Conservation (phyloP, 1,140 invertebrate genomes). For the Neoseiulus cucumeris region DNA sequence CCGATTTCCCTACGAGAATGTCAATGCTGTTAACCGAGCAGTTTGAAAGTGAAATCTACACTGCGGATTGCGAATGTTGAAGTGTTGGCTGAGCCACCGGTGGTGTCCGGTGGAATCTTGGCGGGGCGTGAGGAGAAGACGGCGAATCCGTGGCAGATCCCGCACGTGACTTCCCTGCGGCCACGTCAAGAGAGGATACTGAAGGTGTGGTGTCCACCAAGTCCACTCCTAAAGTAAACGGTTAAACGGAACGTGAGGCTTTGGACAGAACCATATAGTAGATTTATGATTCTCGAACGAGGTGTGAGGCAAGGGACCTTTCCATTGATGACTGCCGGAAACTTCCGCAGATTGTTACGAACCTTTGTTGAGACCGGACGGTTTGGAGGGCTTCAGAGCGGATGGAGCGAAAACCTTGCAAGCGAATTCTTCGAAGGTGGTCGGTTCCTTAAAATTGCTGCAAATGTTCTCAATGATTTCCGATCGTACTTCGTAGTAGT, state of each 20-base stretch:
- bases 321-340: too few species aligned
- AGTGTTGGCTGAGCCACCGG: slow-evolving; percentile 16
- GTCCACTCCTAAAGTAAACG: too few species aligned
- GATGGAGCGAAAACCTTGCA: slow-evolving; percentile 61
- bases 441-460: slow-evolving; percentile 60
- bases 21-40: too few species aligned
- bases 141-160: slow-evolving; percentile 11
- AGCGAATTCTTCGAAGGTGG: slow-evolving; percentile 79
- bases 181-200: slow-evolving; percentile 11
- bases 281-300: too few species aligned
- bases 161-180: neutral
- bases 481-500: slow-evolving; percentile 59
- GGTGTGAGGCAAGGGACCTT: too few species aligned
- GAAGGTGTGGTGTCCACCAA: neutral
- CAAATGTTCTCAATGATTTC: slow-evolving; percentile 69
- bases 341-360: too few species aligned
- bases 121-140: slow-evolving; percentile 23
- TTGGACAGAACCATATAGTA: too few species aligned
- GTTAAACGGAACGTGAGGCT: too few species aligned
- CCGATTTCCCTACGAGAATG: too few species aligned
- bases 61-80: too few species aligned
- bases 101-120: slow-evolving; percentile 28
- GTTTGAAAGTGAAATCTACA: too few species aligned
- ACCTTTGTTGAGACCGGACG: slow-evolving; percentile 8
- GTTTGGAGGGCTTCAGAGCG: slow-evolving; percentile 25